phyloP scores from a whole-genome alignment of 2,113 vertebrate species.

The Rhinopomastus cyanomelas region DNA sequence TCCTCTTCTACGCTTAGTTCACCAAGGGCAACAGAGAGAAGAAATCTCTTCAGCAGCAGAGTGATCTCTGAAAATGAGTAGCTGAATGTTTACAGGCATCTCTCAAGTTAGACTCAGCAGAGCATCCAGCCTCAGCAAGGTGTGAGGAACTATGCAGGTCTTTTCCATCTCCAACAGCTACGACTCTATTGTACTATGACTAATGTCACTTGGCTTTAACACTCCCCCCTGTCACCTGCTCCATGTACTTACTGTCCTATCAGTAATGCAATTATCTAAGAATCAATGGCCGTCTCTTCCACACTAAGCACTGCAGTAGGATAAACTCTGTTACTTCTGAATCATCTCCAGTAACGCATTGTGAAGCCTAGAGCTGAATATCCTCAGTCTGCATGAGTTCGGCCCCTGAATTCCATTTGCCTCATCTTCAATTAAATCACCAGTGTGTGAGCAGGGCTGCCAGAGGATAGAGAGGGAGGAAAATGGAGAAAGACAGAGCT shows the following conservation, averaged over 20 bases:
- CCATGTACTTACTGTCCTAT: neutral
- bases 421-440: slow-evolving; percentile 12
- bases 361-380: neutral
- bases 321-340: slow-evolving; percentile 43
- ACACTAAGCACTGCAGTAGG: neutral
- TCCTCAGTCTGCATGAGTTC: neutral
- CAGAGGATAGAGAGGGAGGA: neutral
- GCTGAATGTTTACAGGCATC: neutral
- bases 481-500: neutral
- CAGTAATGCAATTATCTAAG: slow-evolving; percentile 18
- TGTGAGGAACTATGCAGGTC: neutral
- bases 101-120: neutral
- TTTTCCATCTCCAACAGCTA: neutral
- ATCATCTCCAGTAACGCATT: slow-evolving; percentile 16
- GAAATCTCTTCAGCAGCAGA: neutral
- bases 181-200: neutral
- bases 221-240: slow-evolving; percentile 1
- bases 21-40: neutral
- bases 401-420: neutral
- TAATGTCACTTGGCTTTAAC: slow-evolving; percentile 10
- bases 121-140: neutral
- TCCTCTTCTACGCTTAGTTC: neutral
- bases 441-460: neutral
- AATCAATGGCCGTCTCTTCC: neutral
- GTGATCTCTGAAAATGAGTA: neutral